These are phyloP conservation scores for Kradibia gibbosae DNA, from an alignment of 1,140 invertebrate species.

Conservation along the genomic window DNA sequence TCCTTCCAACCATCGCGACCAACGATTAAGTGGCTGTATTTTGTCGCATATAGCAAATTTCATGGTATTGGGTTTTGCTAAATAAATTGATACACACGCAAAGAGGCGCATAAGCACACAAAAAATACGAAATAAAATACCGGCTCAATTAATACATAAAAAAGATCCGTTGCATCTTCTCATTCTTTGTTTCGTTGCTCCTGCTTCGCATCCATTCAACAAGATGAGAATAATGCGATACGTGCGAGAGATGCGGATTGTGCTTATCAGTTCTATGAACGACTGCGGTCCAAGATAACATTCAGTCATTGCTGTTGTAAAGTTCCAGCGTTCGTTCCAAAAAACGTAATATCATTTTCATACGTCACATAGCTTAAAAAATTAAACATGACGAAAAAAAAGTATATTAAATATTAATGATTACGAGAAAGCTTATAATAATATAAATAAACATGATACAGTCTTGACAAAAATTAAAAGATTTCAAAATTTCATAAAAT, in stretches of 20 bases:
- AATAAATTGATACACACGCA: not conserved
- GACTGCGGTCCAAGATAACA: conserved; percentile 16
- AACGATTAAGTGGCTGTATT: no score
- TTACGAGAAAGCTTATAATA: no score
- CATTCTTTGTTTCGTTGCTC: not conserved
- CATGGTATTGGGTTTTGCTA: not conserved
- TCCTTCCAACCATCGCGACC: not conserved
- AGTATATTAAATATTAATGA: no score
- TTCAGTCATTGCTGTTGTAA: not conserved
- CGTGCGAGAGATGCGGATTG: not conserved
- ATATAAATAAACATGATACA: no score
- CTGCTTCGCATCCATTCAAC: not conserved
- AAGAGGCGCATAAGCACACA: no score
- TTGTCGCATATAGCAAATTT: no score
- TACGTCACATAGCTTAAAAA: conserved; percentile 53
- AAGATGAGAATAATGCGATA: not conserved
- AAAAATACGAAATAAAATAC: no score
- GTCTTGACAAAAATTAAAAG: no score
- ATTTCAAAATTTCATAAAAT: no score
- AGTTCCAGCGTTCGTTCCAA: not conserved
- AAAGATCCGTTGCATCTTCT: not conserved
- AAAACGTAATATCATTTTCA: conserved; percentile 67
- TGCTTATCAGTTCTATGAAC: not conserved
- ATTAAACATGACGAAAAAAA: conserved; percentile 7
- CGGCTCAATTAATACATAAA: no score